Percentiles rank a stretch among this genome's conserved stretches.
These are phyloP conservation scores for Diadophis punctatus DNA, from an alignment of 2,113 vertebrate genomes.

Conservation along the genomic window DNA sequence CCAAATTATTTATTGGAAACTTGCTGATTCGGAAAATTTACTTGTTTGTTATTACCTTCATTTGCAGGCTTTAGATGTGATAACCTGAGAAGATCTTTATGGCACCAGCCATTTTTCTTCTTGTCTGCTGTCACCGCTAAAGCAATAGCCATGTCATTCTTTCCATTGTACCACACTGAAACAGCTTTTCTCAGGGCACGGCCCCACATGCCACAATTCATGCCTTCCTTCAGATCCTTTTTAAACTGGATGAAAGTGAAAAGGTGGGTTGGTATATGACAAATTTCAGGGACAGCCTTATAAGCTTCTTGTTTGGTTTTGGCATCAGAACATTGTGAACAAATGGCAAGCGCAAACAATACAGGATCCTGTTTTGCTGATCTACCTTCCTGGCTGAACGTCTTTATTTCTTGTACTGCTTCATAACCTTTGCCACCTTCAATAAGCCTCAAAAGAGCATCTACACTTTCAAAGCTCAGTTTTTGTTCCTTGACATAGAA, in stretches of 20 bases:
- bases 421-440: constrained; percentile 83
- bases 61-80: constrained; percentile 89
- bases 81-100: constrained; percentile 90
- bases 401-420: constrained; percentile 84
- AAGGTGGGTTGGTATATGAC: constrained; percentile 79
- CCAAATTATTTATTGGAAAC: not conserved
- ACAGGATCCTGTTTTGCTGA: constrained; percentile 72
- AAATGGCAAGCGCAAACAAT: constrained; percentile 87
- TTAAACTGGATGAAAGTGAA: constrained; percentile 92
- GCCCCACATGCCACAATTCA: constrained; percentile 95
- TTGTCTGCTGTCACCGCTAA: constrained; percentile 88
- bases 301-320: constrained; percentile 87
- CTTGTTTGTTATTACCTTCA: constrained; percentile 75
- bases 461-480: constrained; percentile 68
- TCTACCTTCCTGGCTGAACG: constrained; percentile 74
- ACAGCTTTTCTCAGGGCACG: constrained; percentile 89
- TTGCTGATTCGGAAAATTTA: not conserved
- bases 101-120: constrained; percentile 90
- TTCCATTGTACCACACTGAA: constrained; percentile 91
- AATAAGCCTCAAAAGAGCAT: constrained; percentile 77
- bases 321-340: constrained; percentile 84
- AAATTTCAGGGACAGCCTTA: constrained; percentile 84
- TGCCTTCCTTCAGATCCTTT: constrained; percentile 87
- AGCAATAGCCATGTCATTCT: constrained; percentile 82
- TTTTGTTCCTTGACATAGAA: constrained; percentile 78